Percentiles rank a stretch among this genome's conserved stretches.
Conservation (phyloP, 2,888 invertebrate genomes). For the Drepana falcataria region DNA sequence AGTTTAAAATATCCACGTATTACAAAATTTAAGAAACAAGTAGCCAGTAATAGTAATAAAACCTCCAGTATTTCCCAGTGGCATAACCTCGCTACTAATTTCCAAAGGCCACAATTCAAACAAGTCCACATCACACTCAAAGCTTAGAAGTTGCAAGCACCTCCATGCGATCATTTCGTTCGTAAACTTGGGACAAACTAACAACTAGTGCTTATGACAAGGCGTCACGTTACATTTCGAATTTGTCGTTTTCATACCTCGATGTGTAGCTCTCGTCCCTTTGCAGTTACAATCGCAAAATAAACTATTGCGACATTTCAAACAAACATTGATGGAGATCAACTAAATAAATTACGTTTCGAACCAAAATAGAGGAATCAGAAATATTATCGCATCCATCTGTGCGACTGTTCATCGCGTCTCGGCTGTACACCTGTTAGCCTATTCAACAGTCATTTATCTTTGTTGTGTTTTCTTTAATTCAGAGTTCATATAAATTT, state of each 20-base stretch:
- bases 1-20: too few species aligned
- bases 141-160: constrained; percentile 1
- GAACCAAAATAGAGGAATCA: background rate
- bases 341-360: background rate
- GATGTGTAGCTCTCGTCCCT: constrained; percentile 14
- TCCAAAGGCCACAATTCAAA: too few species aligned
- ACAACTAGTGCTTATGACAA: constrained; percentile 29
- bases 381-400: background rate
- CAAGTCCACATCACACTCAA: background rate
- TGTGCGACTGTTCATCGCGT: background rate
- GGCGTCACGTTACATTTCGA: constrained; percentile 18
- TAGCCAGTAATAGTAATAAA: too few species aligned
- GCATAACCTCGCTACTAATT: too few species aligned
- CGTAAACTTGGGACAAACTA: constrained; percentile 14
- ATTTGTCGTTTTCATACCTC: constrained; percentile 10
- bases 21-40: too few species aligned
- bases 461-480: too few species aligned
- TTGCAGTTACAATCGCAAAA: constrained; percentile 4
- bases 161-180: constrained; percentile 10
- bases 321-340: background rate
- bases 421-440: too few species aligned
- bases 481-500: too few species aligned
- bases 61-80: too few species aligned
- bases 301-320: background rate
- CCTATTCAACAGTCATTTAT: too few species aligned